A percentile compares a stretch with the other conserved stretches of the same genome.
phyloP scores from a whole-genome alignment of 2,888 invertebrate genomes.

The Diabrotica balteata region DNA sequence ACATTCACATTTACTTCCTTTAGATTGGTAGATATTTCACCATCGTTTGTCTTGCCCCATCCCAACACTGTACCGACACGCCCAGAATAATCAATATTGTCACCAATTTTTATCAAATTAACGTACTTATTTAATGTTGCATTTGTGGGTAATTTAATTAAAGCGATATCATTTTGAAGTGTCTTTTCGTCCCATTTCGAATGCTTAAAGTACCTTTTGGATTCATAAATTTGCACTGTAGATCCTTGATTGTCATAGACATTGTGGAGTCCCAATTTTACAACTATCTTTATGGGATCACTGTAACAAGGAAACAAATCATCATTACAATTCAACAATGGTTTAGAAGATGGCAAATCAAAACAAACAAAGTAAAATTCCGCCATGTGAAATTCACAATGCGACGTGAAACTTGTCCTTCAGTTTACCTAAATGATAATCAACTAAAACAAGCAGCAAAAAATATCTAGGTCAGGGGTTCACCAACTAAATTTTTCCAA shows the following conservation, averaged over 20 bases:
- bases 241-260: conserved; percentile 15
- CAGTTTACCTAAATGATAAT: too few relatives aligned
- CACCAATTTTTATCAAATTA: conserved; percentile 21
- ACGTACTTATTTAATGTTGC: conserved; percentile 34
- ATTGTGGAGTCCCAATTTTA: conserved; percentile 36
- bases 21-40: conserved; percentile 22
- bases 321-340: not conserved
- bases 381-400: too few relatives aligned
- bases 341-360: too few relatives aligned
- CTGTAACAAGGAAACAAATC: conserved; percentile 24
- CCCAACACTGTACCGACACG: conserved; percentile 31
- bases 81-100: conserved; percentile 16
- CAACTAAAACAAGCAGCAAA: too few relatives aligned
- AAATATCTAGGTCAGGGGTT: too few relatives aligned
- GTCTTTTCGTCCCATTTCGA: not conserved
- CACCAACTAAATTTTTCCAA: too few relatives aligned
- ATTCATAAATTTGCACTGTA: conserved; percentile 8
- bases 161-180: conserved; percentile 26
- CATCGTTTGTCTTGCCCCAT: conserved; percentile 33
- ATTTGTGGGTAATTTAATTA: conserved; percentile 33
- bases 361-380: too few relatives aligned
- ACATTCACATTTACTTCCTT: conserved; percentile 29
- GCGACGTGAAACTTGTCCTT: too few relatives aligned
- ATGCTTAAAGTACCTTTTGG: conserved; percentile 12
- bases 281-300: conserved; percentile 21